A percentile compares a stretch with the other conserved stretches of the same genome.
These are phyloP conservation scores for Myrmecobius fasciatus DNA, from an alignment of 2,113 vertebrate species.

Conservation along the genomic window DNA sequence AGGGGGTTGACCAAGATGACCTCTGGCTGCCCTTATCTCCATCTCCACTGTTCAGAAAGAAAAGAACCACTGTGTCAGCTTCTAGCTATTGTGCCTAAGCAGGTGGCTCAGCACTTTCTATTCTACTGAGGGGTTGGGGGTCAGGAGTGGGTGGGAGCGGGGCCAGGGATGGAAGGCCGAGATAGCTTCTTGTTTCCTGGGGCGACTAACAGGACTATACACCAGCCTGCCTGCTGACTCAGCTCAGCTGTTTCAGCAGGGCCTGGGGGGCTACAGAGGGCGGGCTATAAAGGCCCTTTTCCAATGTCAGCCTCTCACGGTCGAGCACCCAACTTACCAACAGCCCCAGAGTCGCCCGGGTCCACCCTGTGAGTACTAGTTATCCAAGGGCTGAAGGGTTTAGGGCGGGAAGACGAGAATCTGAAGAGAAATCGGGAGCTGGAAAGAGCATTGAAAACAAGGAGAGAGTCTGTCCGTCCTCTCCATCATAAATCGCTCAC, in stretches of 20 bases:
- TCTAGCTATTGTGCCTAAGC: constrained; percentile 67
- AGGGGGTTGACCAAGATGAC: neutral
- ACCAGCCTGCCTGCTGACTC: constrained; percentile 63
- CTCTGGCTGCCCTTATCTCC: neutral
- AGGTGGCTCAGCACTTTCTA: constrained; percentile 80
- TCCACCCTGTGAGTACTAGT: constrained; percentile 77
- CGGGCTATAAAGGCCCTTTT: constrained; percentile 79
- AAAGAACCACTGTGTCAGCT: constrained; percentile 82
- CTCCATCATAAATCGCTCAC: too few relatives aligned
- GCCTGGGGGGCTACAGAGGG: constrained; percentile 12
- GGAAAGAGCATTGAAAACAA: neutral
- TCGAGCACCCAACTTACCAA: constrained; percentile 56
- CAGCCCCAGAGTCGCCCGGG: constrained; percentile 50
- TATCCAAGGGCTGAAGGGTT: constrained; percentile 45
- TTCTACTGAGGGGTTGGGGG: constrained; percentile 61
- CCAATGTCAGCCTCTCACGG: constrained; percentile 54
- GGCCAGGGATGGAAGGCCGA: constrained; percentile 74
- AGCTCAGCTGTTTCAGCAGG: constrained; percentile 15
- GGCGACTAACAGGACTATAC: constrained; percentile 23
- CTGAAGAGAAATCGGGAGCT: neutral
- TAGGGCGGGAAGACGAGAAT: neutral
- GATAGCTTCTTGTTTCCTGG: constrained; percentile 63
- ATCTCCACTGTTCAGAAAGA: constrained; percentile 60
- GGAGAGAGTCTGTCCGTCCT: neutral
- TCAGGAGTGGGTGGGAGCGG: constrained; percentile 44